phyloP scores from a whole-genome alignment of 2,113 vertebrate species.

The Alosa alosa region DNA sequence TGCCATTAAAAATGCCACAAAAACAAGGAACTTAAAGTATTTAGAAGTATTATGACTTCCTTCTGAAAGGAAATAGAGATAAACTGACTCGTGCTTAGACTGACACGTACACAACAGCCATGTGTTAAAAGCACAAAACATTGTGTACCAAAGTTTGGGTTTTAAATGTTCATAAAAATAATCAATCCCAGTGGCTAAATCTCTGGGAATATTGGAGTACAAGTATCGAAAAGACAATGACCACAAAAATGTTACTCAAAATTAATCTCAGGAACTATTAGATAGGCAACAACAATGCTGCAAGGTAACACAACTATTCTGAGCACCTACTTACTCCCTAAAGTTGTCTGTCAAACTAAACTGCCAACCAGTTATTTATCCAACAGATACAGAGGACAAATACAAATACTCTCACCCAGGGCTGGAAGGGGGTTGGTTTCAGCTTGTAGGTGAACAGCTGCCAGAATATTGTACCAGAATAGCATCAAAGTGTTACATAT shows the following conservation, averaged over 20 bases:
- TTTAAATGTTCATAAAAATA: not conserved
- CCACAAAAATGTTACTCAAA: not conserved
- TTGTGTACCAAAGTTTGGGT: not conserved
- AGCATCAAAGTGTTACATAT: too few relatives aligned
- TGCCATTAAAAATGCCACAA: slow-evolving; percentile 45
- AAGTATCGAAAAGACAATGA: not conserved
- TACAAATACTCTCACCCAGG: too few relatives aligned
- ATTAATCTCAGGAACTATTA: not conserved
- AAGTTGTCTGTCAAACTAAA: too few relatives aligned
- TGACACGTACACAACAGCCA: slow-evolving; percentile 21
- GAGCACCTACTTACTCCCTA: too few relatives aligned
- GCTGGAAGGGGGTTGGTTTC: too few relatives aligned
- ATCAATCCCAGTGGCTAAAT: not conserved
- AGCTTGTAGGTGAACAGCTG: too few relatives aligned
- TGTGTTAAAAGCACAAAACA: not conserved
- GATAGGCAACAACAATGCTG: too few relatives aligned
- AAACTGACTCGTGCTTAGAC: slow-evolving; percentile 31
- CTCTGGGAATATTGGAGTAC: not conserved
- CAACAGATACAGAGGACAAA: too few relatives aligned
- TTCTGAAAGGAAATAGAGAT: slow-evolving; percentile 45
- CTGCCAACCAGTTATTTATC: too few relatives aligned
- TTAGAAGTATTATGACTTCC: slow-evolving; percentile 44
- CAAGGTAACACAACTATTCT: too few relatives aligned
- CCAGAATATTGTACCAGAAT: too few relatives aligned
- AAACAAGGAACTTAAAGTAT: slow-evolving; percentile 47